Base-by-base conservation (phyloP, 2,888 invertebrate species). In the Imbricaverruca yamaguchii region DNA sequence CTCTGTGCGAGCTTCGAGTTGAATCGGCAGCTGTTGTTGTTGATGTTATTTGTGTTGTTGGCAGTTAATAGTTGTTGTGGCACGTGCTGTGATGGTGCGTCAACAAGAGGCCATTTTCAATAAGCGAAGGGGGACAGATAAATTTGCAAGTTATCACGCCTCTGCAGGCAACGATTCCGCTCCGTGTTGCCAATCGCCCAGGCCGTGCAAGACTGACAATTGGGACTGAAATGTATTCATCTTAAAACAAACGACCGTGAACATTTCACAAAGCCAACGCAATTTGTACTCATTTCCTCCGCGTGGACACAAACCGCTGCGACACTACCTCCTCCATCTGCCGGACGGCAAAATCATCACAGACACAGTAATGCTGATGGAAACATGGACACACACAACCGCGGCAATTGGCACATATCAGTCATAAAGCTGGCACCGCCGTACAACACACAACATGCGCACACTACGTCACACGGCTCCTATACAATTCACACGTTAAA, bases 121-220 rank as follows among this genome's bases (percentile, higher is more conserved):
- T 39, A 39, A 39, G 1, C 39, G n/a, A n/a, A n/a, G n/a, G n/a
- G n/a, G n/a, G n/a, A n/a, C n/a, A n/a, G n/a, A n/a, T n/a, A 1
- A 39, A 3, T 39, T 39, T 39, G 39, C 39, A 39, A 39, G 39
- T 39, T 39, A 39, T 39, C 39, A 39, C 39, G 39, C 39, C 39
- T 39, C 39, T 39, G 39, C 39, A 3, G 39, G 39, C 4, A 39
- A 4, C 39, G 39, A 39, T 39, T 39, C 2, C 39, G 39, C 39
- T 39, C 39, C 39, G 39, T 39, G 39, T 39, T 39, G 4, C 39
- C 39, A 39, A 39, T 39, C 39, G 39, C 39, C 53, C 56, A 84
- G 57, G 15, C 57, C 11, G 4, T 57, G 1, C 57, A 57, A 57
- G 1, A 57, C 12, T 15, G 57, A 6, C 57, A 57, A 57, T 13